These are phyloP conservation scores for Polyodon spathula DNA, from an alignment of 2,113 vertebrate species.

Conservation along the genomic window DNA sequence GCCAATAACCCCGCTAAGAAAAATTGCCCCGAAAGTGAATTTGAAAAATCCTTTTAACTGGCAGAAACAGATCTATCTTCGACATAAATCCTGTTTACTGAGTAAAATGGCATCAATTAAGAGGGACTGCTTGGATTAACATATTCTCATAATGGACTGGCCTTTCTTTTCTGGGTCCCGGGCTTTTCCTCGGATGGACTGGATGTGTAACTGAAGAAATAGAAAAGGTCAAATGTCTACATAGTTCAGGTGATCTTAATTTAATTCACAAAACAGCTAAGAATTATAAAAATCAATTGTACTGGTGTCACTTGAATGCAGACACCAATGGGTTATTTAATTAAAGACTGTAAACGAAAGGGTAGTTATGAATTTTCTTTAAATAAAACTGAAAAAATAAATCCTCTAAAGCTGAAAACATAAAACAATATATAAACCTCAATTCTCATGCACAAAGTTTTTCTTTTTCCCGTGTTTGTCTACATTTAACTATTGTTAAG, in stretches of 20 bases:
- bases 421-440: too few relatives aligned
- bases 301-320: constrained; percentile 45
- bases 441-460: too few relatives aligned
- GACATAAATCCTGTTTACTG: constrained; percentile 70
- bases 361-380: too few relatives aligned
- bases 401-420: too few relatives aligned
- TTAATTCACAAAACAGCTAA: constrained; percentile 66
- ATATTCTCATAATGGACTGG: constrained; percentile 75
- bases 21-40: constrained; percentile 66
- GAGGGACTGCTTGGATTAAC: constrained; percentile 66
- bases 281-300: constrained; percentile 59
- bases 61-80: constrained; percentile 60
- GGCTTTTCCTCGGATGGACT: constrained; percentile 58
- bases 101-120: constrained; percentile 78
- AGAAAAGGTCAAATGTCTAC: constrained; percentile 73
- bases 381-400: too few relatives aligned
- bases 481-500: too few relatives aligned
- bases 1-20: constrained; percentile 64
- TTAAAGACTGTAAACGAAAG: too few relatives aligned
- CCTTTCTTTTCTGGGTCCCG: constrained; percentile 56
- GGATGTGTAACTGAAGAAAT: constrained; percentile 65
- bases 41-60: constrained; percentile 61
- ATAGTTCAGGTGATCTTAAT: constrained; percentile 56
- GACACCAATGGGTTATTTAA: constrained; percentile 40
- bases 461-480: too few relatives aligned